Evolutionary conservation across 2,797 vertebrate species (phyloP).

Genomic region (Fratercula arctica): DNA sequence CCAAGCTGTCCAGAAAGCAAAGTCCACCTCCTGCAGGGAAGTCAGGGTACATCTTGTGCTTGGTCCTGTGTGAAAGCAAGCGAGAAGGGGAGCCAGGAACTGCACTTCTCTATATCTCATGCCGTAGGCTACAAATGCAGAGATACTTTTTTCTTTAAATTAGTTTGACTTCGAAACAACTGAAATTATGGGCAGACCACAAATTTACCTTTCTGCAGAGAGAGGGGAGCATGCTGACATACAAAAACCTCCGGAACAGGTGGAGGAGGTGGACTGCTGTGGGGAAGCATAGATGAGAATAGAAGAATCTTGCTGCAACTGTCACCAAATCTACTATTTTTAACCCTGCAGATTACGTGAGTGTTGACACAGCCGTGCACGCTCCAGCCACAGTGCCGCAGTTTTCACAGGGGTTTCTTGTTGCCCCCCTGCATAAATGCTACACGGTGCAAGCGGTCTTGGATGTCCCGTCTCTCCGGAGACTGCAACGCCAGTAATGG

Average conservation of each 20-base stretch:
- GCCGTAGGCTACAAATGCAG: not conserved
- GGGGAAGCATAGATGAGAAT: not conserved
- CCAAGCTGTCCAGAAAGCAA: slow-evolving; percentile 4
- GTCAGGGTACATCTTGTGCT: not conserved
- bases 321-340: not conserved
- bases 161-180: not conserved
- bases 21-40: slow-evolving; percentile 1
- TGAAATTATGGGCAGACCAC: not conserved
- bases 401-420: not conserved
- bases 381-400: not conserved
- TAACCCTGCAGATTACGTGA: not conserved
- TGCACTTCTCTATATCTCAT: not conserved
- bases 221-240: not conserved
- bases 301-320: not conserved
- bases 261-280: not conserved
- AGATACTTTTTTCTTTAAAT: not conserved
- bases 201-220: not conserved
- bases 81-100: not conserved
- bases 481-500: not conserved
- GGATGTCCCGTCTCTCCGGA: not conserved
- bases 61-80: not conserved
- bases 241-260: not conserved
- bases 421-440: fast-evolving
- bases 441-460: not conserved
- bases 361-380: not conserved